These are phyloP conservation scores for Drosophila acutilabella DNA, from an alignment of 2,888 invertebrate genomes.

Conservation along the genomic window DNA sequence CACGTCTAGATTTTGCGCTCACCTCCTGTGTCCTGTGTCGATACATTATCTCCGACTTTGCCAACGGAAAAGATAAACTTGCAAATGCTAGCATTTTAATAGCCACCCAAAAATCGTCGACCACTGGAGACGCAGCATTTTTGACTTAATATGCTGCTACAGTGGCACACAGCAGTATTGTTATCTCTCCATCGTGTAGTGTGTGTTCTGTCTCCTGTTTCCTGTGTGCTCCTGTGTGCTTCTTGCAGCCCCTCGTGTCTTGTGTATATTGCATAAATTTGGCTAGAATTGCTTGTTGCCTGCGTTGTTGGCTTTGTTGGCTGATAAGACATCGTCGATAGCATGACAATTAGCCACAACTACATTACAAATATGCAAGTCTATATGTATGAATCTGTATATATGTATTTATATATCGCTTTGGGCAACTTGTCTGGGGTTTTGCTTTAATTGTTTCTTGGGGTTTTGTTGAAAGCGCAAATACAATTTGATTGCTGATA, in stretches of 20 bases:
- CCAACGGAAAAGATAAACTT: conserved; percentile 67
- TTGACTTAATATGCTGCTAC: conserved; percentile 70
- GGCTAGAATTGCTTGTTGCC: conserved; percentile 56
- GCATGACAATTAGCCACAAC: conserved; percentile 77
- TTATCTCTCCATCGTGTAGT: conserved; percentile 49
- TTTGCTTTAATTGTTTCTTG: conserved; percentile 71
- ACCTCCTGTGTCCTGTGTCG: conserved; percentile 66
- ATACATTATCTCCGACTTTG: conserved; percentile 61
- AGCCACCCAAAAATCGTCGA: conserved; percentile 43
- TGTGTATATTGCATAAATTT: conserved; percentile 72
- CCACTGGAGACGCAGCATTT: conserved; percentile 58
- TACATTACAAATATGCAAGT: conserved; percentile 57
- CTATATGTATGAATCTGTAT: neutral
- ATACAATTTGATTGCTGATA: conserved; percentile 66
- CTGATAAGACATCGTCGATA: conserved; percentile 73
- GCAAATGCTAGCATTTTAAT: conserved; percentile 82
- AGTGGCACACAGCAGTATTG: conserved; percentile 25
- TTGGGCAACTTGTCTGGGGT: conserved; percentile 19
- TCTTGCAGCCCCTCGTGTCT: conserved; percentile 22
- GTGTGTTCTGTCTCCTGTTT: conserved; percentile 26
- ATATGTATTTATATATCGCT: conserved; percentile 14
- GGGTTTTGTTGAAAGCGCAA: conserved; percentile 67
- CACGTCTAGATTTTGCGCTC: conserved; percentile 71
- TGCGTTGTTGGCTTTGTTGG: conserved; percentile 25
- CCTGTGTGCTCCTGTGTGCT: conserved; percentile 22